Base-by-base conservation (phyloP, 2,113 vertebrate species). In the Zosterops pallidus region DNA sequence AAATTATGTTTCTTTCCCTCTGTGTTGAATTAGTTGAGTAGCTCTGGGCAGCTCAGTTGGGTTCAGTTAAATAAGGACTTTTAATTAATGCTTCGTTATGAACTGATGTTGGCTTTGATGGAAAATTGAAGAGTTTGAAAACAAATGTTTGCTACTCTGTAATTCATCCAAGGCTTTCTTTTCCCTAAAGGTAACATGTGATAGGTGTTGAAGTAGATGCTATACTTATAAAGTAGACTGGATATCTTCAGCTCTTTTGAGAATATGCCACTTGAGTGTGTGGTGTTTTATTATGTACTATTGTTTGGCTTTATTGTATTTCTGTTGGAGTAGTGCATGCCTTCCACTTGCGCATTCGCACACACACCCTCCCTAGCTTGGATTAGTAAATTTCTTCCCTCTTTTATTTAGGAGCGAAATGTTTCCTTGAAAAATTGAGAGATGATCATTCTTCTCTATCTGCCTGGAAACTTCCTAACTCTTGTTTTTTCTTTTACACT, bases 321-420 rank as follows among this genome's bases (percentile, higher is more conserved):
- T 88, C 53, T 77, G 17, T 69, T 92, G 83, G 28, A 88, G 70
- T 18, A 76, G 16, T 55, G 12, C 39, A 12, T 39, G 47, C 22
- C 35, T 76, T 80, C 67, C 29, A 55, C 2, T 5, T 62, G 25
- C 1, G 6, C 3, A 5, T 79, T 68, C 69, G 33, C 52, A 55
- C n/a, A 57, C 39, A 10, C 64, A 3, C 21, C 14, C 26, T 65
- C 17, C 44, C 50, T 76, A 49, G 17, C 24, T 26, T 62, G 24
- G 37, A 50, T 83, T 91, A 52, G 53, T 72, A 24, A 11, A 64
- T 83, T 89, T 89, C 26, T 83, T 83, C 50, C 35, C 35, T 71
- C 49, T 92, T 84, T 76, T 88, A 83, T 90, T 90, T 68, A 37
- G 13, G 53, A 88, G 19, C 81, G 67, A 88, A 90, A 94, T 9